Conservation (phyloP, 2,888 invertebrate species). For the Dugesia japonica region DNA sequence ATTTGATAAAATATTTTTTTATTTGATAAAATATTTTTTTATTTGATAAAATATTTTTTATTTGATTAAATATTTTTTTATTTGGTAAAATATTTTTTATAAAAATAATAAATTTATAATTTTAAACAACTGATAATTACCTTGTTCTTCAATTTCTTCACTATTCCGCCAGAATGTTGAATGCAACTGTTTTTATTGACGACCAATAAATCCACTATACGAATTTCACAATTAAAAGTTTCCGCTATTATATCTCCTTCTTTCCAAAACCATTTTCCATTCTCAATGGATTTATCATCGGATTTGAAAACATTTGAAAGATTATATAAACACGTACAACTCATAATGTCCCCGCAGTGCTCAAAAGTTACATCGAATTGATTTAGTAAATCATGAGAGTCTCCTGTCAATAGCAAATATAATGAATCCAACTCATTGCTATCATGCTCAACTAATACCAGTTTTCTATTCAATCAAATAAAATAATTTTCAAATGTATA, state of each 20-base stretch:
- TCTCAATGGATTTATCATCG: not conserved
- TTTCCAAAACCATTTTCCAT: not conserved
- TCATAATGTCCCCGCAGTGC: not conserved
- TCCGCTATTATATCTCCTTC: not conserved
- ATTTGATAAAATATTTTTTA: too few relatives aligned
- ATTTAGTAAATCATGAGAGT: not conserved
- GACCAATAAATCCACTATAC: not conserved
- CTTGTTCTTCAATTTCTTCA: constrained; percentile 10
- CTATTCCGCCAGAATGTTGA: not conserved
- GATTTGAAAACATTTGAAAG: not conserved
- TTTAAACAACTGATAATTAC: not conserved
- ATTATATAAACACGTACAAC: not conserved
- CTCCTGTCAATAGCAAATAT: not conserved
- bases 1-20: too few relatives aligned
- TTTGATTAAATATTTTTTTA: too few relatives aligned
- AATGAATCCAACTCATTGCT: not conserved
- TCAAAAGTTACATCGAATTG: not conserved
- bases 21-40: too few relatives aligned
- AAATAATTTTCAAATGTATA: not conserved
- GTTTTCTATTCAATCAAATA: not conserved
- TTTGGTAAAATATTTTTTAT: too few relatives aligned
- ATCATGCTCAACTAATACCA: not conserved
- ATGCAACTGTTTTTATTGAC: not conserved
- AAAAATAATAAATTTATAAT: too few relatives aligned
- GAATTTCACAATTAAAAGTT: not conserved